Evolutionary conservation across 2,797 vertebrate genomes (phyloP).

Genomic region (Hipposideros larvatus): DNA sequence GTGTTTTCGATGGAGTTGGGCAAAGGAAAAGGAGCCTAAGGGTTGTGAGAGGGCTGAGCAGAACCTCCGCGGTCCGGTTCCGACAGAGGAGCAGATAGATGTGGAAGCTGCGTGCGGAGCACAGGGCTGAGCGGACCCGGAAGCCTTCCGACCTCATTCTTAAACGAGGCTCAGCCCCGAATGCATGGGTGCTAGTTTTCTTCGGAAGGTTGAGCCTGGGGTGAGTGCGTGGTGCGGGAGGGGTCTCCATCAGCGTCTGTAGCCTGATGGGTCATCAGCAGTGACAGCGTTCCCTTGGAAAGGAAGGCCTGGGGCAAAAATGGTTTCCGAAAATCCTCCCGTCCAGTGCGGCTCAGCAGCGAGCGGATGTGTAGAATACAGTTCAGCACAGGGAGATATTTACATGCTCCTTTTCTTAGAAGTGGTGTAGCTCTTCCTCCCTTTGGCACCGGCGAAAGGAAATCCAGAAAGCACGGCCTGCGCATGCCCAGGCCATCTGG

Average conservation of each 20-base stretch:
- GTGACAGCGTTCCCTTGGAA: fast-evolving
- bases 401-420: not conserved
- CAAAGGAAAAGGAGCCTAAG: too few species aligned
- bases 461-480: too few species aligned
- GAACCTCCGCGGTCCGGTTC: too few species aligned
- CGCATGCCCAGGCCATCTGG: fast-evolving
- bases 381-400: not conserved
- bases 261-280: not conserved
- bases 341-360: not conserved
- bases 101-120: too few species aligned
- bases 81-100: not conserved
- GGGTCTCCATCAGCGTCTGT: too few species aligned
- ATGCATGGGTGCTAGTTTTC: not conserved
- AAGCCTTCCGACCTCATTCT: not conserved
- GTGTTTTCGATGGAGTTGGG: too few species aligned
- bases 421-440: too few species aligned
- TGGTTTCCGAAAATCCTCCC: not conserved
- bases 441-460: not conserved
- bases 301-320: not conserved
- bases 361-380: fast-evolving
- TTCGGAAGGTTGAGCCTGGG: too few species aligned
- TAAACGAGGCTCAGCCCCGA: not conserved
- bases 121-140: not conserved
- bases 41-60: not conserved
- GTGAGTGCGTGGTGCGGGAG: fast-evolving